Conservation (phyloP, 2,113 vertebrate species). For the Neotoma lepida region DNA sequence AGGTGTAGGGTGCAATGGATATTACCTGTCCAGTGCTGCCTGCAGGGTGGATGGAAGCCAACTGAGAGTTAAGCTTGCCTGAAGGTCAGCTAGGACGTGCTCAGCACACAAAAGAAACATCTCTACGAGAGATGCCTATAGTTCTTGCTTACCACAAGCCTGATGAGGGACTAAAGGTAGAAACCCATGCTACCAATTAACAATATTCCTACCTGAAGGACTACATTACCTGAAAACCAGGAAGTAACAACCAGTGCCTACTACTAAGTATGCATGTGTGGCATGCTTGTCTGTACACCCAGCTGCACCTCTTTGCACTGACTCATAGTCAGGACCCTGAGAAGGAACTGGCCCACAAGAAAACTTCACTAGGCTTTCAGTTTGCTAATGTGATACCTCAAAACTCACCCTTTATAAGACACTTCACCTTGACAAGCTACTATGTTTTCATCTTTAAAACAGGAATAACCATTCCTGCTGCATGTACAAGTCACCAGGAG, state of each 20-base stretch:
- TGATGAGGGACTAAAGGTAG: not conserved
- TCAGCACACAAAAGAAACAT: not conserved
- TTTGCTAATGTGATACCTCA: accelerated
- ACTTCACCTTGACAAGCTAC: not conserved
- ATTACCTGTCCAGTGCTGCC: not conserved
- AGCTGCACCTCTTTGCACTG: accelerated
- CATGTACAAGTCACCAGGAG: not conserved
- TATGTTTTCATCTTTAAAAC: not conserved
- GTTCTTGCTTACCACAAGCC: not conserved
- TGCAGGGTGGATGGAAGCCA: not conserved
- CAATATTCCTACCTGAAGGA: not conserved
- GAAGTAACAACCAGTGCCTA: not conserved
- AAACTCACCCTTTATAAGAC: not conserved
- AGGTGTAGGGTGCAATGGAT: not conserved
- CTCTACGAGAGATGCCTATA: accelerated
- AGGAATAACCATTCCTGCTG: not conserved
- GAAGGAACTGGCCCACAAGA: not conserved
- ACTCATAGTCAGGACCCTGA: not conserved
- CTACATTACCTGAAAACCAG: not conserved
- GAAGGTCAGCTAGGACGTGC: not conserved
- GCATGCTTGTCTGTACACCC: too few species aligned
- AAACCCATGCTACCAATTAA: not conserved
- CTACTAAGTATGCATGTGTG: not conserved
- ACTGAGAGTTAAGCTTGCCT: not conserved
- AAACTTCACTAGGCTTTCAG: not conserved